Evolutionary conservation across 2,888 invertebrate species (phyloP), one percentile per base, ranked within the genome.

Genomic region (Thumatha senex): DNA sequence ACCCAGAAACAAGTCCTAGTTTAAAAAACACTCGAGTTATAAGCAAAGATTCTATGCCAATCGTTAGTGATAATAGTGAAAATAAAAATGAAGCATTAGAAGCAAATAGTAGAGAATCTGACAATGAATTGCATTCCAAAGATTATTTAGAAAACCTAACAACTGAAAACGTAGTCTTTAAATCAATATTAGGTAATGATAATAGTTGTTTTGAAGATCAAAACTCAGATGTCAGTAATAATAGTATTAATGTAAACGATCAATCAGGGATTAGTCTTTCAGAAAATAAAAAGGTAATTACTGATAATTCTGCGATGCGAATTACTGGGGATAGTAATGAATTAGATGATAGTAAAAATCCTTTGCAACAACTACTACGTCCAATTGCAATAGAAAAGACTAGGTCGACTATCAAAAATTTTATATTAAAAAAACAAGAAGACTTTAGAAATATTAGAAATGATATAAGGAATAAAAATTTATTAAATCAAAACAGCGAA

Each of bases 361-460:
- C 15, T 18, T 10, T 15, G 11, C n/a, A 14, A 39, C 39, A 39
- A n/a, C 4, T 39, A 39, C n/a, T 39, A 24, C 15, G 15, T 18
- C n/a, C 39, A 9, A 15, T 10, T 36, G 10, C 15, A n/a, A 39
- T 39, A 18, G 39, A 39, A 7, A 39, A 39, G 15, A 18, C 18
- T 8, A 39, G 15, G 15, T 39, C 39, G 18, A 39, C 15, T 2
- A 15, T 39, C 18, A 39, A 39, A 18, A 39, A 39, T 11, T 39
- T 15, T 11, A 39, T 39, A n/a, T 39, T 39, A 39, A 39, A 39
- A 18, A 39, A n/a, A 39, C 39, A 39, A 24, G 39, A 39, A 39
- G 18, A 39, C 8, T n/a, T 24, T 10, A 24, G 14, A 15, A 36
- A 36, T 2, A 5, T 15, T 15, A 18, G n/a, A 18, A 24, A 4